A percentile compares a stretch with the other conserved stretches of the same genome.
Evolutionary conservation across 1,140 invertebrate genomes (phyloP).

Genomic region (Panulirus ornatus): DNA sequence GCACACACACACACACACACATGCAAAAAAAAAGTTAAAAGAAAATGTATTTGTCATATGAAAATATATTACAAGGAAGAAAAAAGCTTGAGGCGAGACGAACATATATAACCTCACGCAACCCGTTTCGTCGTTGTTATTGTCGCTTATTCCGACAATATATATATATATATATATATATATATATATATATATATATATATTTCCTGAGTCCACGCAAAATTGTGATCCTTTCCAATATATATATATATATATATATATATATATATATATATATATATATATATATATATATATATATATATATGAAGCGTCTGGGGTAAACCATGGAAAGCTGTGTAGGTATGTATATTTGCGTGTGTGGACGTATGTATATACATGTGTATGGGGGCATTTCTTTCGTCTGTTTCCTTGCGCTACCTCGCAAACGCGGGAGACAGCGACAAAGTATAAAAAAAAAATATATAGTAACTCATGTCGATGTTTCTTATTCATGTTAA

Average conservation of each 20-base stretch:
- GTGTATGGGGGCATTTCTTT: no score
- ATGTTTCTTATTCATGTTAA: background rate
- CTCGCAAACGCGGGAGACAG: no score
- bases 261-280: conserved; percentile 10
- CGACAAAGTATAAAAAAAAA: no score
- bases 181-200: conserved; percentile 41
- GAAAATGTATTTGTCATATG: background rate
- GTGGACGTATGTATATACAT: no score
- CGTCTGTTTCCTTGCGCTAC: no score
- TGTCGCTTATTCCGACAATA: no score
- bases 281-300: background rate
- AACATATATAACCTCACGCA: background rate
- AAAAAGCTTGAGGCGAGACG: background rate
- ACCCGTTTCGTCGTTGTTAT: background rate
- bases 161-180: background rate
- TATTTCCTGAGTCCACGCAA: no score
- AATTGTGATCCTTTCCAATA: no score
- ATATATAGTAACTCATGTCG: background rate
- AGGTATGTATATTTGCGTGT: no score
- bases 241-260: conserved; percentile 38
- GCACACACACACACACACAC: background rate
- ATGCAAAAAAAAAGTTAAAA: background rate
- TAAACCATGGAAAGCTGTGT: no score
- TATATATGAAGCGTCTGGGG: no score
- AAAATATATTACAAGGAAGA: background rate